Percentiles rank a stretch among this genome's conserved stretches.
Conservation (phyloP, 2,797 vertebrate genomes). For the Alca torda region DNA sequence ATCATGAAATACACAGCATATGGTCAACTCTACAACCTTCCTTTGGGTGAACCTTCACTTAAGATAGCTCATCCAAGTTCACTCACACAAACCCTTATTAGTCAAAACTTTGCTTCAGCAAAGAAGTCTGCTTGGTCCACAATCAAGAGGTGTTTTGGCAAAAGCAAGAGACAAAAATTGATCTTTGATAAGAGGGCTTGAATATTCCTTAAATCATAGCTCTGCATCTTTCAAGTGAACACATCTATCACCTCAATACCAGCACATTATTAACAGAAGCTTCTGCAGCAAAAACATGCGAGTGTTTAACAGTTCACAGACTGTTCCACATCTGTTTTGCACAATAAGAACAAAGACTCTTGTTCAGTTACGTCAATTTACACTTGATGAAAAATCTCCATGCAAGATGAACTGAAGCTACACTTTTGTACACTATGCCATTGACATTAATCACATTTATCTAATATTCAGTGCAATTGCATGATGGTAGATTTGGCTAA, state of each 20-base stretch:
- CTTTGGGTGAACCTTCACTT: not conserved
- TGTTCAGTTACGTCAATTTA: not conserved
- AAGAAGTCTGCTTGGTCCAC: not conserved
- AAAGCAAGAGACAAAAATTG: not conserved
- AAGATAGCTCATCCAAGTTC: not conserved
- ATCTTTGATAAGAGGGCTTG: not conserved
- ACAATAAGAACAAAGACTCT: not conserved
- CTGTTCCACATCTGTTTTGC: not conserved
- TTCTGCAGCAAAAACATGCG: not conserved
- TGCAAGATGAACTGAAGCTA: not conserved
- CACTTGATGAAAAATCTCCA: not conserved
- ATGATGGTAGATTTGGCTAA: not conserved
- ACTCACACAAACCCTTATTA: not conserved
- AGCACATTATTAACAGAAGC: not conserved
- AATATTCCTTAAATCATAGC: not conserved
- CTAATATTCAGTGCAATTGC: not conserved
- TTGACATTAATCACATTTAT: not conserved
- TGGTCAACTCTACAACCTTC: not conserved
- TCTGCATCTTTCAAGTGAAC: not conserved
- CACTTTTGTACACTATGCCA: not conserved
- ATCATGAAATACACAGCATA: not conserved
- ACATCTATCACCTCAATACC: not conserved
- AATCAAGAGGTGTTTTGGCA: not conserved
- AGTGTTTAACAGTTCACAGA: not conserved
- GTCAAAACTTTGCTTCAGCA: not conserved